phyloP scores from a whole-genome alignment of 2,888 invertebrate species.

The Cheilosia vernalis region DNA sequence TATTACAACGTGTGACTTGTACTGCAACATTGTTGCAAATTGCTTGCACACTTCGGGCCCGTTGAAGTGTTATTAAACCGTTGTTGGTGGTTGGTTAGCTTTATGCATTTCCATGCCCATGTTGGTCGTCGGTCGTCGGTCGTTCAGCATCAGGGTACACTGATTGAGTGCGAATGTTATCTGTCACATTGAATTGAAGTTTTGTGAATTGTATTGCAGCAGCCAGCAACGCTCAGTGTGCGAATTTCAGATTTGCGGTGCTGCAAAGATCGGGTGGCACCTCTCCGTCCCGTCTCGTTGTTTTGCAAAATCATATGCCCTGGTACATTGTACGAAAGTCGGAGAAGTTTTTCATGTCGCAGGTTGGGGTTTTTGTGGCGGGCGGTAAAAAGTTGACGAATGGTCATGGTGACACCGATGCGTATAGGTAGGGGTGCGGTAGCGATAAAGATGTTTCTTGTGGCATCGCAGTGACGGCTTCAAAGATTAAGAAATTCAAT shows the following conservation, averaged over 20 bases:
- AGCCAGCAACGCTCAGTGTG: background rate
- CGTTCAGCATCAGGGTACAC: conserved; percentile 18
- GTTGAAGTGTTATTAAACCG: conserved; percentile 65
- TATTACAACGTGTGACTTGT: conserved; percentile 64
- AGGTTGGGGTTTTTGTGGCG: conserved; percentile 34
- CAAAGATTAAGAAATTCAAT: conserved; percentile 19
- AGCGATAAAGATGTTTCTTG: conserved; percentile 40
- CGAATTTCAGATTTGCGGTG: conserved; percentile 52
- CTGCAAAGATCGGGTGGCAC: conserved; percentile 42
- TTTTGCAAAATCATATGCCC: conserved; percentile 3
- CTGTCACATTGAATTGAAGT: conserved; percentile 70
- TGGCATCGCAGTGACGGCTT: conserved; percentile 3
- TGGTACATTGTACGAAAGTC: background rate
- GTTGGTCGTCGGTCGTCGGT: conserved; percentile 30
- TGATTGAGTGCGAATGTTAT: conserved; percentile 73
- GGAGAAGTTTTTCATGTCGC: conserved; percentile 18
- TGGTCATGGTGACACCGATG: conserved; percentile 31
- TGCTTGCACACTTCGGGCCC: conserved; percentile 55
- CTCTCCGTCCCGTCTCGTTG: conserved; percentile 9
- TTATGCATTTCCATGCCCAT: conserved; percentile 60
- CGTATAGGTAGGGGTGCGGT: background rate
- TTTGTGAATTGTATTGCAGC: conserved; percentile 38
- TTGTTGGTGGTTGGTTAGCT: conserved; percentile 57
- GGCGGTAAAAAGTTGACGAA: conserved; percentile 19
- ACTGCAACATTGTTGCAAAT: conserved; percentile 68